Base-by-base conservation (phyloP, 2,888 invertebrate species). In the Mythimna lalbum region DNA sequence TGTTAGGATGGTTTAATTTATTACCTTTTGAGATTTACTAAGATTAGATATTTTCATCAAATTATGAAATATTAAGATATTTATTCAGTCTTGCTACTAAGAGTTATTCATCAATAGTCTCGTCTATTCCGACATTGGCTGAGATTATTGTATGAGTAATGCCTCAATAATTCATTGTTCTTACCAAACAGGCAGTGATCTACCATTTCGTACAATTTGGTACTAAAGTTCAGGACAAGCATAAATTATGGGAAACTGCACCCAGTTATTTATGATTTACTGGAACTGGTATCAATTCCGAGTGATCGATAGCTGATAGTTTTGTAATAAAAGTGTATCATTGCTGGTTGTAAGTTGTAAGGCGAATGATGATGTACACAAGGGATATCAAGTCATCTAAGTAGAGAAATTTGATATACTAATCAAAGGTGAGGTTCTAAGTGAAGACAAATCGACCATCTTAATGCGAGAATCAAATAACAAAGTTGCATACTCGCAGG, bases 171-270 rank as follows among this genome's bases (percentile, higher is more conserved):
- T 83, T 90, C 88, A 91, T 93, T 92, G 90, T 90, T 89, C 83
- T 85, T 76, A 82, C 87, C 82, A 89, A 83, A 84, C 87, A 86
- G 86, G 85, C 82, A 87, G 89, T 88, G 86, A 87, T 89, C 84
- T 91, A 88, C 83, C 88, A 91, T 91, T 92, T 91, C 84, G 82
- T 72, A 85, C 81, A 88, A 88, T 83, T 87, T 76, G 57, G 73
- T 71, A 78, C 72, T 86, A 93, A 93, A 93, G 93, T 92, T 93
- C 92, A 93, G 88, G 76, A 87, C 76, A 84, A 73, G 79, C 87
- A 90, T 92, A 92, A 91, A 92, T 91, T 88, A 87, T 82, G 52
- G 64, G 70, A 80, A 43, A 90, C 88, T 87, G 88, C 88, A 88
- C 84, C 88, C 87, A 86, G 86, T 88, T 89, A 82, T 88, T 77